Evolutionary conservation across 2,888 invertebrate species (phyloP).

Genomic region (Troides helena): DNA sequence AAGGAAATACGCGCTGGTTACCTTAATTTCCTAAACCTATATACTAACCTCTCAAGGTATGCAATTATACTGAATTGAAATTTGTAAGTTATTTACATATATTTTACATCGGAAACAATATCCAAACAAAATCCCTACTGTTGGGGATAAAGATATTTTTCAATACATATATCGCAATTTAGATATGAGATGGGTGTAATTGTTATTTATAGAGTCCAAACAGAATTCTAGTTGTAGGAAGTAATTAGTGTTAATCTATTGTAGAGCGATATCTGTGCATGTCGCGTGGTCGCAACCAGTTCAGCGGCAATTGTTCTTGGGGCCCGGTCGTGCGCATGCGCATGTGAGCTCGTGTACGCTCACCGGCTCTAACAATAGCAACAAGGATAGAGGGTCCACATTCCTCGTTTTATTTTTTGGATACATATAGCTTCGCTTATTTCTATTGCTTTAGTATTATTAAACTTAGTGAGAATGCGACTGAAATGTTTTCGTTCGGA

Average conservation of each 20-base stretch:
- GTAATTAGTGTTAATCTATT: constrained; percentile 74
- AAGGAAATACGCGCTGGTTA: too few species aligned
- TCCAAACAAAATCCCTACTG: too few species aligned
- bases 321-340: constrained; percentile 30
- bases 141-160: too few species aligned
- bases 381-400: constrained; percentile 3
- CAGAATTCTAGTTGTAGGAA: constrained; percentile 45
- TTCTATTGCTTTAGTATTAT: not conserved
- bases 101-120: too few species aligned
- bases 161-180: too few species aligned
- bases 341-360: constrained; percentile 31
- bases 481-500: too few species aligned
- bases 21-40: too few species aligned
- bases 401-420: constrained; percentile 1
- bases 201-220: too few species aligned
- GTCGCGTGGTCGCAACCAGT: constrained; percentile 45
- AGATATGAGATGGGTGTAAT: too few species aligned
- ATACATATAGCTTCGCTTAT: not conserved
- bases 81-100: too few species aligned
- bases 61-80: too few species aligned
- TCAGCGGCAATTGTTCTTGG: constrained; percentile 45
- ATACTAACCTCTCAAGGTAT: too few species aligned
- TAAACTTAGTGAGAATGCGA: not conserved
- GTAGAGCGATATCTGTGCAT: constrained; percentile 65
- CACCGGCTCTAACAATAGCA: constrained; percentile 16